phyloP scores from a whole-genome alignment of 2,797 vertebrate species.

The Pantherophis vulpinus region DNA sequence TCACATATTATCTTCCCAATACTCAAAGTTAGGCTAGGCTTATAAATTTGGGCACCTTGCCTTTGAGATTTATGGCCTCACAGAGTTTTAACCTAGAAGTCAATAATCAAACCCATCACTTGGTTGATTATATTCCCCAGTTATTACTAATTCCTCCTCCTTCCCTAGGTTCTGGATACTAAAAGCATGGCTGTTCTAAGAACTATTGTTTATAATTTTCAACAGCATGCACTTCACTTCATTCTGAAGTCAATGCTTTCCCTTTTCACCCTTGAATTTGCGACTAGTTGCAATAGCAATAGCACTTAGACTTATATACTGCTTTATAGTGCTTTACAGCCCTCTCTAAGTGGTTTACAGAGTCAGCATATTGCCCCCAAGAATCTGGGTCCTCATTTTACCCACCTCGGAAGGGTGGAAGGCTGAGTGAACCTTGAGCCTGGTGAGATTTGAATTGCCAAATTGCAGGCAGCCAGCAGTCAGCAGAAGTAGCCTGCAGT shows the following conservation, averaged over 20 bases:
- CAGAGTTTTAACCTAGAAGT: not conserved
- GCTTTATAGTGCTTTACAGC: too few species aligned
- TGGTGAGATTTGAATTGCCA: too few species aligned
- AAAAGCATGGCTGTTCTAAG: not conserved
- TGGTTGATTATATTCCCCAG: not conserved
- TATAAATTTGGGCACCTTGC: not conserved
- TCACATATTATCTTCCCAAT: not conserved
- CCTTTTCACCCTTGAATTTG: not conserved
- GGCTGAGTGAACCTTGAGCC: too few species aligned
- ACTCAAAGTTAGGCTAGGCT: not conserved
- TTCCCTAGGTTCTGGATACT: too few species aligned
- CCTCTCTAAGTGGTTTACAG: too few species aligned
- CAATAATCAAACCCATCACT: not conserved
- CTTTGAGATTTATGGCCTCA: not conserved
- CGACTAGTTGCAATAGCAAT: not conserved
- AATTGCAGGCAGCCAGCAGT: too few species aligned
- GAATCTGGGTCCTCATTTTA: too few species aligned
- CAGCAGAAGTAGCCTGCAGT: too few species aligned
- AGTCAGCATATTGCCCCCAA: too few species aligned
- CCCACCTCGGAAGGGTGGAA: too few species aligned
- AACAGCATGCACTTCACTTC: not conserved
- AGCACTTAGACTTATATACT: too few species aligned
- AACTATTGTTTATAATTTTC: not conserved
- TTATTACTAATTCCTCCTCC: not conserved
- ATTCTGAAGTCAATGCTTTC: not conserved